Conservation (phyloP, 1,140 invertebrate species). For the Liolophura sinensis region DNA sequence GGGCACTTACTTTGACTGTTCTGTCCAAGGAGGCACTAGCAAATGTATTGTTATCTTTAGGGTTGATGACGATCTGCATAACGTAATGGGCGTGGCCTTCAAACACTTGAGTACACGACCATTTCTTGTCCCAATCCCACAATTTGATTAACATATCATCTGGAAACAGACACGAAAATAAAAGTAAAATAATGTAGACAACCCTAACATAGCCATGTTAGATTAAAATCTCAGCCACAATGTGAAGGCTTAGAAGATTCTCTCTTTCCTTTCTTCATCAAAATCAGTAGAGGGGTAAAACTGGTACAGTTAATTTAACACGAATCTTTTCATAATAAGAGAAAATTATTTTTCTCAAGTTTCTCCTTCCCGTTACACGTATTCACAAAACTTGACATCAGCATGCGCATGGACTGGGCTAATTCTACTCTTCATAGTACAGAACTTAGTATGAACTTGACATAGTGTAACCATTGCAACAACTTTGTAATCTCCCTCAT, state of each 20-base stretch:
- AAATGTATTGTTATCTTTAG: conserved; percentile 99
- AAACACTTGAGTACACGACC: conserved; percentile 91
- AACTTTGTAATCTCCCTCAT: not conserved
- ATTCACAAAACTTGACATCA: too few species aligned
- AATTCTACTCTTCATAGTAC: too few species aligned
- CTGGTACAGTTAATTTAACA: too few species aligned
- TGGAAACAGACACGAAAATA: conserved; percentile 60
- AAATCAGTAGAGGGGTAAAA: too few species aligned
- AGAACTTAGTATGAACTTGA: too few species aligned
- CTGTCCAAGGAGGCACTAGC: conserved; percentile 97
- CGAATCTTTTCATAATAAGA: too few species aligned
- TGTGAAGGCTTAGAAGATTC: too few species aligned
- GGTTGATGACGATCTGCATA: conserved; percentile 99
- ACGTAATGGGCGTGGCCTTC: conserved; percentile 96
- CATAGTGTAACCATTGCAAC: too few species aligned
- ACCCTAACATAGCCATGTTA: not conserved
- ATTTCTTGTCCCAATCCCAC: conserved; percentile 99
- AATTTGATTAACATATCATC: conserved; percentile 99
- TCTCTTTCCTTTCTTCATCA: too few species aligned
- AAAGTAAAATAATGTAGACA: not conserved
- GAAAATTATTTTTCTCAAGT: too few species aligned
- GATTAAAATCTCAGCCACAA: not conserved
- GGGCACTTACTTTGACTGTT: conserved; percentile 82
- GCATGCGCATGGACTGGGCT: too few species aligned
- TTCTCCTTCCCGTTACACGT: too few species aligned